Conservation (phyloP, 2,113 vertebrate species). For the Pelecanus crispus region DNA sequence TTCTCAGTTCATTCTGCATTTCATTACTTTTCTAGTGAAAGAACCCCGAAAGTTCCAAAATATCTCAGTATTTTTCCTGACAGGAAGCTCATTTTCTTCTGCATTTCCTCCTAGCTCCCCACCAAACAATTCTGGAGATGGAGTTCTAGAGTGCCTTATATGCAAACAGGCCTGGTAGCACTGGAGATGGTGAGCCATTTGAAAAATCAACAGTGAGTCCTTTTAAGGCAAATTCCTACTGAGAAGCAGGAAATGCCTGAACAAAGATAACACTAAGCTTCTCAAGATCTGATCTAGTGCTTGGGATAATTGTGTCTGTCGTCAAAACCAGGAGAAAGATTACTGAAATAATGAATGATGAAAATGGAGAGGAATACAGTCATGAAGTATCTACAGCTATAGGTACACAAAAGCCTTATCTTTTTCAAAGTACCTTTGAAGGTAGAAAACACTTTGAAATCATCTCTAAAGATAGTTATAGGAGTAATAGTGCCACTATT, state of each 20-base stretch:
- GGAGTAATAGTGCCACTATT: not conserved
- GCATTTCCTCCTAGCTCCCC: not conserved
- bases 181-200: not conserved
- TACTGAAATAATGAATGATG: not conserved
- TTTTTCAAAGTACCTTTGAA: not conserved
- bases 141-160: not conserved
- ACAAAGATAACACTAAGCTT: not conserved
- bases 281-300: not conserved
- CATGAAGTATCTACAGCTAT: not conserved
- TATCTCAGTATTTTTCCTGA: not conserved
- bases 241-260: not conserved
- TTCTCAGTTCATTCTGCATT: not conserved
- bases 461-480: not conserved
- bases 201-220: not conserved
- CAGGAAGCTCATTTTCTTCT: not conserved
- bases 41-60: not conserved
- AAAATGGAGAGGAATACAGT: not conserved
- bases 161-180: not conserved
- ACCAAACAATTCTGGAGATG: not conserved
- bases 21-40: not conserved
- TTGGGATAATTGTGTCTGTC: not conserved
- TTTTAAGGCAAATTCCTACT: not conserved
- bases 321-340: not conserved
- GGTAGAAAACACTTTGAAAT: not conserved
- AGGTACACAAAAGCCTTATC: not conserved